Percentiles rank a stretch among this genome's conserved stretches.
Evolutionary conservation across 2,888 invertebrate species (phyloP).

Genomic region (Eristalis intricaria): DNA sequence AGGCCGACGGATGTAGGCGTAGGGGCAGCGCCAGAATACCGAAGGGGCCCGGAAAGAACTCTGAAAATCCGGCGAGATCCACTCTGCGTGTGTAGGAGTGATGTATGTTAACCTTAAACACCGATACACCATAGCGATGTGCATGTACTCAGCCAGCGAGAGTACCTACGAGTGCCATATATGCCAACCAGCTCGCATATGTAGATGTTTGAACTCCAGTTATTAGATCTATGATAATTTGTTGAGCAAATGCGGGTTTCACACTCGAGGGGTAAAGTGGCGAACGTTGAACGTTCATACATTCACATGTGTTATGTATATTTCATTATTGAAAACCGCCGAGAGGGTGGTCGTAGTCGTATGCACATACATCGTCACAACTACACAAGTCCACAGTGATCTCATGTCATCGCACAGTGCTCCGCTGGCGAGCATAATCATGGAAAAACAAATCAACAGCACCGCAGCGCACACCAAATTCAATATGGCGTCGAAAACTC

Average conservation of each 20-base stretch:
- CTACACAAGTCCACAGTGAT: conserved; percentile 29
- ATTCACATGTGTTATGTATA: background rate
- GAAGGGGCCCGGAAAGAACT: conserved; percentile 37
- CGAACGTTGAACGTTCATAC: background rate
- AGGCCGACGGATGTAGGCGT: background rate
- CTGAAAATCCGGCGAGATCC: conserved; percentile 53
- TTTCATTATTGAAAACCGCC: background rate
- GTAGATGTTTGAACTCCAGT: conserved; percentile 46
- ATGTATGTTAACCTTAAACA: conserved; percentile 2
- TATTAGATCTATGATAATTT: conserved; percentile 50
- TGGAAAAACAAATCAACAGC: conserved; percentile 68
- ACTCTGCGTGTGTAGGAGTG: conserved; percentile 31
- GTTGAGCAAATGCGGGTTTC: conserved; percentile 51
- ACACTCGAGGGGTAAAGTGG: conserved; percentile 13
- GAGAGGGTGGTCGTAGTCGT: conserved; percentile 7
- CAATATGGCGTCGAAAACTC: conserved; percentile 69
- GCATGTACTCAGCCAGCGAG: background rate
- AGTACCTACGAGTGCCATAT: conserved; percentile 2
- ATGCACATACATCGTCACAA: conserved; percentile 1
- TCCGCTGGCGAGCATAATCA: conserved; percentile 53
- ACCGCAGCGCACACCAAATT: conserved; percentile 33
- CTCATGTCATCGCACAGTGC: conserved; percentile 31
- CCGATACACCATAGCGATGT: background rate
- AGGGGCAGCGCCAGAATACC: background rate
- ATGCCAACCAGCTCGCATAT: background rate